Conservation (phyloP, 2,888 invertebrate species). For the Mesorhabditis sp. region DNA sequence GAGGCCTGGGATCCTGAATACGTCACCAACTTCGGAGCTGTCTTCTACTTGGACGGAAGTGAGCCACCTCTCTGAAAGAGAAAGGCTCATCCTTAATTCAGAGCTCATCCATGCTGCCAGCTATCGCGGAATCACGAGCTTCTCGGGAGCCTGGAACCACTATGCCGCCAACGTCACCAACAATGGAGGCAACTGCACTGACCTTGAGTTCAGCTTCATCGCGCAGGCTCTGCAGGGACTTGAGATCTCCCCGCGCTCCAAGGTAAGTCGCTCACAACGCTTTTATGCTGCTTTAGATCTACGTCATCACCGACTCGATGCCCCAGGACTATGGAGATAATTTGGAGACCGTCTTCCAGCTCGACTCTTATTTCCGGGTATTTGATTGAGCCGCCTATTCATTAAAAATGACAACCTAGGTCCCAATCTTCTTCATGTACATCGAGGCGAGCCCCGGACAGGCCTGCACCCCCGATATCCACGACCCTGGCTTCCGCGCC, state of each 20-base stretch:
- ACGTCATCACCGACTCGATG: conserved; percentile 44
- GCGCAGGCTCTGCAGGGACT: neutral
- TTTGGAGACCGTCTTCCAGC: conserved; percentile 33
- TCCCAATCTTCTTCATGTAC: conserved; percentile 32
- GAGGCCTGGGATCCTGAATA: conserved; percentile 31
- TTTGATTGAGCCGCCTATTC: neutral
- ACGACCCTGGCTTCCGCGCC: conserved; percentile 30
- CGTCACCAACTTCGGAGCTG: conserved; percentile 32
- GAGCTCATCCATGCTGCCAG: conserved; percentile 16
- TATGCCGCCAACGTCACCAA: neutral
- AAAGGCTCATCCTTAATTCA: conserved; percentile 10
- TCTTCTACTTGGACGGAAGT: conserved; percentile 35
- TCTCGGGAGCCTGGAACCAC: conserved; percentile 11
- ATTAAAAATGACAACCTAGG: conserved; percentile 16
- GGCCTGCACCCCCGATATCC: conserved; percentile 22
- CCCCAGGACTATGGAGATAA: conserved; percentile 33
- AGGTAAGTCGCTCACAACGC: conserved; percentile 18
- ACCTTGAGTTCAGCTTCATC: conserved; percentile 29
- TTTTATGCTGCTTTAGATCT: conserved; percentile 24
- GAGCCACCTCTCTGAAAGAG: neutral
- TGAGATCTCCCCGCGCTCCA: neutral
- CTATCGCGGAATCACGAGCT: neutral
- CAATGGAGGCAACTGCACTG: conserved; percentile 19
- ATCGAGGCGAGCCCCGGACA: conserved; percentile 25
- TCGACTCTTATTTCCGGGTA: conserved; percentile 36